phyloP scores from a whole-genome alignment of 2,113 vertebrate species.

The Nyctibius bracteatus region DNA sequence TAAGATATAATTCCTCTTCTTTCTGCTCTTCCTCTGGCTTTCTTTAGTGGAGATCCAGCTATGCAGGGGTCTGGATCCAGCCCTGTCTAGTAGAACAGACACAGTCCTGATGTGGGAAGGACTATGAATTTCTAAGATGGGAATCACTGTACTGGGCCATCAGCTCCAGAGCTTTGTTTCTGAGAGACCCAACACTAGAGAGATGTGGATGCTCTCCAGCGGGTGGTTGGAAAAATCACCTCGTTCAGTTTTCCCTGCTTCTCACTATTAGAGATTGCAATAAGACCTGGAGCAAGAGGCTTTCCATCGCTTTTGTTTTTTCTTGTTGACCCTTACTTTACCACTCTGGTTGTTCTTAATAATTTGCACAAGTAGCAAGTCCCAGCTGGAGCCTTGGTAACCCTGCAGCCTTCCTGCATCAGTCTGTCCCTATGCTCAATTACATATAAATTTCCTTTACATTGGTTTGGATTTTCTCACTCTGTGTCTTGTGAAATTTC shows the following conservation, averaged over 20 bases:
- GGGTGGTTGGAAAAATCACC: neutral
- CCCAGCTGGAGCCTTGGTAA: neutral
- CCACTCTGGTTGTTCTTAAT: neutral
- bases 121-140: neutral
- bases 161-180: neutral
- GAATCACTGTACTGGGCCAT: neutral
- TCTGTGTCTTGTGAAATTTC: neutral
- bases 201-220: neutral
- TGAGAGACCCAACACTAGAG: neutral
- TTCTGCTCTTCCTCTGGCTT: neutral
- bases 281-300: neutral
- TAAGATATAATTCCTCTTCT: slow-evolving; percentile 68
- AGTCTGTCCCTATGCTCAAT: neutral
- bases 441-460: neutral
- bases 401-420: neutral
- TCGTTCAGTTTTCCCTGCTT: neutral
- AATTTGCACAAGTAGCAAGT: neutral
- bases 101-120: neutral
- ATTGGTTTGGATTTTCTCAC: neutral
- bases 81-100: neutral
- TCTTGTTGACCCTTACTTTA: neutral
- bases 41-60: neutral
- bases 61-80: neutral
- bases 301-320: neutral
- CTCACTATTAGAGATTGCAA: neutral